Evolutionary conservation across 2,888 invertebrate genomes (phyloP), one percentile per base, ranked within the genome.

Genomic region (Bimastos eiseni): DNA sequence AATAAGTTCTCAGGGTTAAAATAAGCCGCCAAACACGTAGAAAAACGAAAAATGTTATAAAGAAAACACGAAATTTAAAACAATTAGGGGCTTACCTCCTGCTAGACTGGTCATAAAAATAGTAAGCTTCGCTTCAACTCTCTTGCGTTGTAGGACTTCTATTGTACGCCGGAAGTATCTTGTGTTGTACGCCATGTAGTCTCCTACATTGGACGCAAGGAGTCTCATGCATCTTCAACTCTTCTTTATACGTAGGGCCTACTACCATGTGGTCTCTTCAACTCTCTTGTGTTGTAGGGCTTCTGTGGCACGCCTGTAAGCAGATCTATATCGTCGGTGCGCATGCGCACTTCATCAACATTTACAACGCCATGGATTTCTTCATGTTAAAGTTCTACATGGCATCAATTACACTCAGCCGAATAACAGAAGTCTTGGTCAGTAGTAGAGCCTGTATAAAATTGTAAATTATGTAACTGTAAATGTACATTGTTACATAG

Each of bases 111-210:
- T n/a, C n/a, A n/a, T n/a, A n/a, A n/a, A n/a, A n/a, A n/a, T n/a
- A n/a, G n/a, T n/a, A n/a, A n/a, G n/a, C n/a, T n/a, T 30, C 30
- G 30, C 70, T 70, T 70, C 13, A 30, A 70, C 4, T 70, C 0
- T n/a, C 30, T 4, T 55, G 55, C n/a, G 17, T 86, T 91, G 13
- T 92, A 94, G 94, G 94, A 38, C 93, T 94, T 93, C 88, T 94
- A 34, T 94, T 93, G 94, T 93, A 94, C 90, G 94, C 94, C 88
- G n/a, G n/a, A n/a, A n/a, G n/a, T n/a, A n/a, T n/a, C n/a, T n/a
- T n/a, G n/a, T n/a, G n/a, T n/a, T n/a, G n/a, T n/a, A n/a, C n/a
- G n/a, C n/a, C n/a, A n/a, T n/a, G n/a, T n/a, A n/a, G n/a, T n/a
- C n/a, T n/a, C n/a, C n/a, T n/a, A n/a, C n/a, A n/a, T n/a, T n/a